Base-by-base conservation (phyloP, 2,797 vertebrate species). In the Xenentodon cancila region DNA sequence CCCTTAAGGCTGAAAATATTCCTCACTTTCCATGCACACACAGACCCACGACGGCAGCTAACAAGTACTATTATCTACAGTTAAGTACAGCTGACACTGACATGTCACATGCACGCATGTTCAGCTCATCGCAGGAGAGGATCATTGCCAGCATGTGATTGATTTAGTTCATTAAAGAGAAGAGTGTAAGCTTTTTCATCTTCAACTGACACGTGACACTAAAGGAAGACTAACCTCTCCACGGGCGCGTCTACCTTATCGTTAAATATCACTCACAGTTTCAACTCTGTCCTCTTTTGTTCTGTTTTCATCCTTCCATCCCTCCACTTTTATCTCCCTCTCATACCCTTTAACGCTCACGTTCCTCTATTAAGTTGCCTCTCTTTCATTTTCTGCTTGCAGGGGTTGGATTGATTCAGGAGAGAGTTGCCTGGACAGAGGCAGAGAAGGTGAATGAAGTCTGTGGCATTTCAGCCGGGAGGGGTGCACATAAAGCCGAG, bases 381-480 rank as follows among this genome's bases (percentile, higher is more conserved):
- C 46, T 53, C 9, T 43, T 30, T 12, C 62, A 20, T 48, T 49
- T 25, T 52, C 13, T 40, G 53, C 45, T 45, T 25, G 51, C 30
- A 19, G 50, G 42, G 51, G 49, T n/a, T 43, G 63, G 59, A 44
- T 73, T 61, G 73, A 79, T 73, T 81, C 71, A 78, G 74, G 60
- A 53, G 63, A 69, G 73, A 75, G 67, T 55, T 43, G 56, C 74
- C 62, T 44, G 60, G 56, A 55, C 48, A 63, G 78, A 75, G 59
- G 45, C 22, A 51, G 67, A 47, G 64, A 66, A 70, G 68, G 65
- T 85, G 84, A 87, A 87, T 73, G 78, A 61, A 65, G 75, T 63
- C 62, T 18, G 48, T 80, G 73, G 65, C 69, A 45, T 83, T 84
- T 82, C 59, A 79, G 58, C n/a, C 52, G 46, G 68, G 65, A 44